Evolutionary conservation across 2,888 invertebrate species (phyloP).

Genomic region (Acleris literana): DNA sequence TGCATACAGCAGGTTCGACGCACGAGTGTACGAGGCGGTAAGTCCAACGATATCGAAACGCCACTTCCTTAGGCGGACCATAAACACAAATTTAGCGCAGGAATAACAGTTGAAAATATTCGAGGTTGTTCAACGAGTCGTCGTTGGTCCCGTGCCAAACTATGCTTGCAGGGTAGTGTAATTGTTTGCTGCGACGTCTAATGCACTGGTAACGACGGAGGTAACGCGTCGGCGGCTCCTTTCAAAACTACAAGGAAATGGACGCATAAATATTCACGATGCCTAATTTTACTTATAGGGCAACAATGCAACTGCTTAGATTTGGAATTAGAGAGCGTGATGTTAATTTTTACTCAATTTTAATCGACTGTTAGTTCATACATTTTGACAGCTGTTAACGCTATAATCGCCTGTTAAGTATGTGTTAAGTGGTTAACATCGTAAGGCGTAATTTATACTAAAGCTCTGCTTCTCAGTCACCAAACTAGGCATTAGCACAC

Average conservation of each 20-base stretch:
- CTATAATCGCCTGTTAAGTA: too few relatives aligned
- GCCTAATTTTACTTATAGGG: slow-evolving; percentile 2
- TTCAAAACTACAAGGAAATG: slow-evolving; percentile 39
- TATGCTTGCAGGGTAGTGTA: slow-evolving; percentile 67
- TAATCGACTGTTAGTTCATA: too few relatives aligned
- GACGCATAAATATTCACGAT: slow-evolving; percentile 22
- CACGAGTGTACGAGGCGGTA: slow-evolving; percentile 14
- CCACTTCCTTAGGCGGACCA: slow-evolving; percentile 56
- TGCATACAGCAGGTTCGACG: background rate
- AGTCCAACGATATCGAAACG: slow-evolving; percentile 51
- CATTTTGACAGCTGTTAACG: too few relatives aligned
- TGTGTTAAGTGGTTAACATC: too few relatives aligned
- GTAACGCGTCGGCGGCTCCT: slow-evolving; percentile 49
- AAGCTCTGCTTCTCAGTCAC: too few relatives aligned
- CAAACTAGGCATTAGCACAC: too few relatives aligned
- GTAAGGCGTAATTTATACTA: too few relatives aligned
- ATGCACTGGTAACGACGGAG: slow-evolving; percentile 64
- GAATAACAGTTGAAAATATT: slow-evolving; percentile 70
- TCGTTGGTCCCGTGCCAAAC: slow-evolving; percentile 75
- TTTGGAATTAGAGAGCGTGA: too few relatives aligned
- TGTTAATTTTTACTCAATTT: too few relatives aligned
- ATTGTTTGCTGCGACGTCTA: slow-evolving; percentile 67
- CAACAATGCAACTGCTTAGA: too few relatives aligned
- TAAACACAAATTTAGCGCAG: slow-evolving; percentile 66
- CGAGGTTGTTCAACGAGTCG: slow-evolving; percentile 62